A percentile compares a stretch with the other conserved stretches of the same genome.
Conservation (phyloP, 2,888 invertebrate genomes). For the Achlya flavicornis region DNA sequence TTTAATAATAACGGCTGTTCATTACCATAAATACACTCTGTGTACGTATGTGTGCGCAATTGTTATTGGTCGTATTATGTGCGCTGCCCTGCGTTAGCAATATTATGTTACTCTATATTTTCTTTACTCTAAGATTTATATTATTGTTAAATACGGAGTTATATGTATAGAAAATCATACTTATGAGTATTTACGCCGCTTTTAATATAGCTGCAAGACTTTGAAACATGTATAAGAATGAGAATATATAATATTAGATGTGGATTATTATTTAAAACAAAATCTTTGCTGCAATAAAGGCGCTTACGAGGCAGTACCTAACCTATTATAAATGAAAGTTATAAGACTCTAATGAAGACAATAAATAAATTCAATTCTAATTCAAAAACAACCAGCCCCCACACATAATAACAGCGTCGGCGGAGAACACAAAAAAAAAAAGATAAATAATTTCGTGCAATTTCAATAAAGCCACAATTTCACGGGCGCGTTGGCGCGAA, state of each 20-base stretch:
- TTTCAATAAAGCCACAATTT: conserved; percentile 81
- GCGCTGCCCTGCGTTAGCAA: background rate
- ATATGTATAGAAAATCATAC: too few species aligned
- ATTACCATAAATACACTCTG: conserved; percentile 36
- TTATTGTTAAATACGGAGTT: background rate
- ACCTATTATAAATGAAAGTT: background rate
- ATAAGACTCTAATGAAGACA: conserved; percentile 14
- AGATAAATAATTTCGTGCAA: conserved; percentile 72
- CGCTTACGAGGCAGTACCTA: background rate
- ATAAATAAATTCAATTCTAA: conserved; percentile 25
- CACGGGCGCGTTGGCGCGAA: conserved; percentile 78
- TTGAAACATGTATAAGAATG: too few species aligned
- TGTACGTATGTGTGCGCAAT: conserved; percentile 22
- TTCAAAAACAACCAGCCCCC: conserved; percentile 35
- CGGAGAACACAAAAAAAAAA: conserved; percentile 28
- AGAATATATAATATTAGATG: background rate
- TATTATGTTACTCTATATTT: background rate
- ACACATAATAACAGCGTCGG: conserved; percentile 35
- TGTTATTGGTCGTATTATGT: background rate
- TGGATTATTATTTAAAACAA: background rate
- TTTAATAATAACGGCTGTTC: conserved; percentile 28
- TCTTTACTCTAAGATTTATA: background rate
- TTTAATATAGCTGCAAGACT: too few species aligned
- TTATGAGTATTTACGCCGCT: too few species aligned
- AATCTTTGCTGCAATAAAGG: background rate